Conservation (phyloP, 1,140 invertebrate genomes). For the Tribolium madens region DNA sequence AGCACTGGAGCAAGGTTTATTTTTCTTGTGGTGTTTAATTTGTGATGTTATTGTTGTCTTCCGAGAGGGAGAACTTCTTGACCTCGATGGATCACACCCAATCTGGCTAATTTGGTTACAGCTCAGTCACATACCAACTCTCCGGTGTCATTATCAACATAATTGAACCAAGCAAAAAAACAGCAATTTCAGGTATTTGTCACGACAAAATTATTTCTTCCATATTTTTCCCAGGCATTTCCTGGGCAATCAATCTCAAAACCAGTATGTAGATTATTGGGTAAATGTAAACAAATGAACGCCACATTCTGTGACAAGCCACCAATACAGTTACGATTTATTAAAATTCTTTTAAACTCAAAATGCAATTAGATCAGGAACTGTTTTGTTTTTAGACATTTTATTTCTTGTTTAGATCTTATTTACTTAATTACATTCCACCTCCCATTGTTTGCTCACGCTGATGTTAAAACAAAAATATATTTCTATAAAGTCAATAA, state of each 20-base stretch:
- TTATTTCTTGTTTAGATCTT: background rate
- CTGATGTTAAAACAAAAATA: background rate
- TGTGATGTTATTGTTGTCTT: conserved; percentile 9
- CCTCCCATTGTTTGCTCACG: background rate
- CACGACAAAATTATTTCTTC: background rate
- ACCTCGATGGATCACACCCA: background rate
- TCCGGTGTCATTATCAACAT: background rate
- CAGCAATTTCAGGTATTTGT: background rate
- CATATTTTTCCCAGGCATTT: background rate
- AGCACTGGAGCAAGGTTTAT: conserved; percentile 23
- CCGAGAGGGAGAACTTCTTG: background rate
- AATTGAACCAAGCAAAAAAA: background rate
- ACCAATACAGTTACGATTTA: no score
- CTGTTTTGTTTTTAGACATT: background rate
- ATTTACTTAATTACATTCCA: background rate
- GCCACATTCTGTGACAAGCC: background rate
- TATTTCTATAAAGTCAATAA: background rate
- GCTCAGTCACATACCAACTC: background rate
- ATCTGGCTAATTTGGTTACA: background rate
- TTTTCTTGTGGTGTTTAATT: conserved; percentile 5
- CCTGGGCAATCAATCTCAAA: background rate
- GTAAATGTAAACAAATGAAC: background rate
- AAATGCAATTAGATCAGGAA: background rate
- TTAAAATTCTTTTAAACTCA: background rate
- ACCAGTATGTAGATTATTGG: conserved; percentile 5